Evolutionary conservation across 2,797 vertebrate species (phyloP), one percentile per base, ranked within the genome.

Genomic region (Brotula barbata): DNA sequence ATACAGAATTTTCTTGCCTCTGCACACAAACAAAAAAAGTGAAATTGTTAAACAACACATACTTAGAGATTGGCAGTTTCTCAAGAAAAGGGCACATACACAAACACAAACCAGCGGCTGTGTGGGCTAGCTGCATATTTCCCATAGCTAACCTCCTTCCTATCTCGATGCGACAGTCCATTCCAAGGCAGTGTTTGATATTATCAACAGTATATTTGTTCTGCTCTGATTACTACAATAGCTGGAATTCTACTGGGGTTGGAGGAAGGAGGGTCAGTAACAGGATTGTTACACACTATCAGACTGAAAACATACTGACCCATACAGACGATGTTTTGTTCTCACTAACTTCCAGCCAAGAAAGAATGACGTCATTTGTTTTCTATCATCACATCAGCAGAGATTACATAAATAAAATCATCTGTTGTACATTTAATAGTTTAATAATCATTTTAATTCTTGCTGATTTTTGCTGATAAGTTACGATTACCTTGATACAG

Each of bases 141-240:
- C 54, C 56, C 77, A 62, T 54, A 36, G 22, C 49, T 56, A 13
- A 60, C 60, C 63, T 70, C 64, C 52, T 71, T 78, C 71, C 66
- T 62, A 63, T 62, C 43, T 61, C 61, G 47, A 56, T 71, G 21
- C 57, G 49, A 67, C 9, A 1, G 31, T 64, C 62, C 49, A 39
- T 73, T 68, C 62, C 54, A 21, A 42, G 56, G 37, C 74, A 72
- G 61, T 55, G 71, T 71, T 69, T 58, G 71, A 69, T 73, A 11
- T 43, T 23, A 74, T 80, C 74, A 60, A 12, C 78, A 66, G 63
- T 43, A 17, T 73, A 67, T 64, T 73, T 74, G 78, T 83, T 80
- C 70, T 45, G 17, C 37, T 36, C 28, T 1, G 46, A 22, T 43
- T 6, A 12, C 16, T 46, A 17, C 75, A 71, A 42, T 51, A 45